Conservation (phyloP, 2,888 invertebrate species). For the Odontocerum albicorne region DNA sequence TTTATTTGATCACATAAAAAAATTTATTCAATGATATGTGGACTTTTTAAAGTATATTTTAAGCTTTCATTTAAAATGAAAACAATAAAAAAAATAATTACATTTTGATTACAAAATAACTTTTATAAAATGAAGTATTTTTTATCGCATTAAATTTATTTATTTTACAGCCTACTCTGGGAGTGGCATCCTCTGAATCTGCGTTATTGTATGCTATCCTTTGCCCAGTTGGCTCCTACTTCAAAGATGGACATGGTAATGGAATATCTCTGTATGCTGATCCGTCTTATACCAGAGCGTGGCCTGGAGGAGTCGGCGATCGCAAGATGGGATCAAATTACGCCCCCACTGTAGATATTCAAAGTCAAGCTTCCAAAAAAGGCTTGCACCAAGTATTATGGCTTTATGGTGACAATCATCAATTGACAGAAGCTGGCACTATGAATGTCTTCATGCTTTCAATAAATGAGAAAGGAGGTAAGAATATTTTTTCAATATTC, state of each 20-base stretch:
- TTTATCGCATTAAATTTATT: not conserved
- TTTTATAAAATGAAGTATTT: not conserved
- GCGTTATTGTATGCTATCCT: conserved; percentile 90
- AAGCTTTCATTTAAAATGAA: no score
- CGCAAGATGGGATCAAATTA: conserved; percentile 96
- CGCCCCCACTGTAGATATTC: conserved; percentile 82
- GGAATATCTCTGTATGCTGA: conserved; percentile 91
- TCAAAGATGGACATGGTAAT: conserved; percentile 63
- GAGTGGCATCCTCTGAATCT: conserved; percentile 84
- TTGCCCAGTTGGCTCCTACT: conserved; percentile 94
- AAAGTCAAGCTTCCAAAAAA: conserved; percentile 71
- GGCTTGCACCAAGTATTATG: conserved; percentile 95
- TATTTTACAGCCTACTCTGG: conserved; percentile 79
- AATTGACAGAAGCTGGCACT: conserved; percentile 95
- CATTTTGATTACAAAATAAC: not conserved
- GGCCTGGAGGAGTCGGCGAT: conserved; percentile 94
- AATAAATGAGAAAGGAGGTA: conserved; percentile 88
- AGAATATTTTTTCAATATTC: conserved; percentile 38
- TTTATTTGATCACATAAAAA: no score
- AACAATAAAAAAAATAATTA: no score
- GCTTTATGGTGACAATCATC: conserved; percentile 91
- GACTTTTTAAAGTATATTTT: no score
- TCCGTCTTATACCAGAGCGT: conserved; percentile 81
- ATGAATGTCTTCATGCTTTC: conserved; percentile 96
- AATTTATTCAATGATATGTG: no score